Evolutionary conservation across 1,140 invertebrate species (phyloP), one percentile per base, ranked within the genome.

Genomic region (Brachionus calyciflorus): DNA sequence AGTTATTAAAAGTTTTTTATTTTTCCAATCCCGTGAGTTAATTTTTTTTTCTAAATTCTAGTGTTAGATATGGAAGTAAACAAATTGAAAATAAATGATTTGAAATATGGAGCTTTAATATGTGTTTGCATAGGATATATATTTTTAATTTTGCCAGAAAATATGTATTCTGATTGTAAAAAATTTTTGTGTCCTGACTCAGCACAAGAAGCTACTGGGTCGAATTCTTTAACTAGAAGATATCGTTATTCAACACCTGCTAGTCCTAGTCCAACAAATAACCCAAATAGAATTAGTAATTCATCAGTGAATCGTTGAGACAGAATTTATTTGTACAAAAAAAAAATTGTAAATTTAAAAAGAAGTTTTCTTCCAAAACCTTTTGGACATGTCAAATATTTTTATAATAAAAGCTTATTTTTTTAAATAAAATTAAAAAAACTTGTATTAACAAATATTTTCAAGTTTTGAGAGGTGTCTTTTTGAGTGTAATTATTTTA

Each of bases 111-210:
- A 49, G 24, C 69, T 4, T 40, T 73, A 17, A 51, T 73, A 9
- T 73, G 69, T 51, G 46, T 55, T 40, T 51, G 40, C 19, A 14
- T 73, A 4, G 69, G 69, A 14, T 73, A 73, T 17, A 19, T 73
- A 4, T 55, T 73, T 33, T 37, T 51, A 17, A 41, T 73, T 9
- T 19, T 73, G 12, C 69, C 69, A 37, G 48, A 73, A 14, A 55
- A 73, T 40, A 28, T 73, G 44, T 73, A 55, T 41, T 51, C 69
- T 30, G 24, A 73, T 51, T 73, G 46, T 33, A 55, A 49, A 55
- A 49, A 73, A 30, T 49, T 28, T 12, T 21, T 65, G 10, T 65
- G 60, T 6, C 60, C 60, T 4, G 60, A 55, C 9, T 21, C 69
- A 6, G 37, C 19, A 26, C 46, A 26, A 51, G 69, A 73, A 17